phyloP scores from a whole-genome alignment of 2,797 vertebrate species.

The Rhinophrynus dorsalis region DNA sequence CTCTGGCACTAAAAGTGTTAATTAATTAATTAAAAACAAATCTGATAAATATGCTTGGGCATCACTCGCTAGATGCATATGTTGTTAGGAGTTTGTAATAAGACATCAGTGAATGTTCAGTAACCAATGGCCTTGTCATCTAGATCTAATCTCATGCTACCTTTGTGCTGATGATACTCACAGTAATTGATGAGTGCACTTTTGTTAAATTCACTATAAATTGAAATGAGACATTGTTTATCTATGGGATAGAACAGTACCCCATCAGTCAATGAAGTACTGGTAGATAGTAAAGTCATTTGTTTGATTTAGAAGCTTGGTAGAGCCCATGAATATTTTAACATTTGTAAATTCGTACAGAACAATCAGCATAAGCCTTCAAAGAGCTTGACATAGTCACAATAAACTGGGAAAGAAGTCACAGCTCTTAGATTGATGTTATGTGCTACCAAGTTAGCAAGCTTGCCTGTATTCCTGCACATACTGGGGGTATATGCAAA shows the following conservation, averaged over 20 bases:
- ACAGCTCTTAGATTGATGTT: slow-evolving; percentile 9
- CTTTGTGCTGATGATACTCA: slow-evolving; percentile 26
- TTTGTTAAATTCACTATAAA: slow-evolving; percentile 27
- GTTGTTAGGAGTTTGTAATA: slow-evolving; percentile 32
- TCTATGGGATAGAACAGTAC: slow-evolving; percentile 35
- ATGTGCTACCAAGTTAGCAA: no score
- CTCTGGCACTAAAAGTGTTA: neutral
- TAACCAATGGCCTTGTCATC: slow-evolving; percentile 8
- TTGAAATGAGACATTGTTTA: slow-evolving; percentile 21
- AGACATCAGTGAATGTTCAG: slow-evolving; percentile 47
- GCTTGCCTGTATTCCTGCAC: no score
- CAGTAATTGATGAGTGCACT: neutral
- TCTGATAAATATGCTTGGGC: slow-evolving; percentile 48
- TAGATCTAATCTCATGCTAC: slow-evolving; percentile 28
- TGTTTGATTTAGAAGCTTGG: slow-evolving; percentile 13
- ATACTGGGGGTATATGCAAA: no score
- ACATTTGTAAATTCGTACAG: neutral
- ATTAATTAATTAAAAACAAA: no score
- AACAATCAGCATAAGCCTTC: slow-evolving; percentile 4
- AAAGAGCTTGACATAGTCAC: neutral
- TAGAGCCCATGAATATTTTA: slow-evolving; percentile 25
- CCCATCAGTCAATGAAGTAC: slow-evolving; percentile 34
- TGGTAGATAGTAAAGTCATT: slow-evolving; percentile 14
- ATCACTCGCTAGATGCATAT: slow-evolving; percentile 38
- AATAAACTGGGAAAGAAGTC: neutral